These are phyloP conservation scores for Hylyphantes graminicola DNA, from an alignment of 1,140 invertebrate genomes.

Conservation along the genomic window DNA sequence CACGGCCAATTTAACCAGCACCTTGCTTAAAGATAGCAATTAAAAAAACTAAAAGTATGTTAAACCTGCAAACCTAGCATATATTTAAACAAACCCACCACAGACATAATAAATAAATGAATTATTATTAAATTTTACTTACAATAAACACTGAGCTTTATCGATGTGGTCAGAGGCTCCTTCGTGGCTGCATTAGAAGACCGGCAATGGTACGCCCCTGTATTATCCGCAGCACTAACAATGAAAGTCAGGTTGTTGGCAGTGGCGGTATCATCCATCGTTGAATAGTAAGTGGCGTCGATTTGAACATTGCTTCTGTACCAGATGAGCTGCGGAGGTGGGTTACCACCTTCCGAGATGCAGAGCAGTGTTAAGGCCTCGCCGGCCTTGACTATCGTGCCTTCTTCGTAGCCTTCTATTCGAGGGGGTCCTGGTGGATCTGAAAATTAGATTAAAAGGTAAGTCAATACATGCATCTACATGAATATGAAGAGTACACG, in stretches of 20 bases:
- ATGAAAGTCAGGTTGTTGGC: slow-evolving; percentile 87
- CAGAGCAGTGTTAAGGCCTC: slow-evolving; percentile 88
- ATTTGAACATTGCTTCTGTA: slow-evolving; percentile 64
- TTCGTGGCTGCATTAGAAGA: slow-evolving; percentile 90
- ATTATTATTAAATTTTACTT: slow-evolving; percentile 73
- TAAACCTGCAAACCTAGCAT: not conserved
- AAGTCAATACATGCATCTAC: not conserved
- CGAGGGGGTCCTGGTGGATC: slow-evolving; percentile 91
- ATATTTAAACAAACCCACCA: not conserved
- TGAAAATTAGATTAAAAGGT: slow-evolving; percentile 69
- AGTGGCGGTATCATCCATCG: slow-evolving; percentile 66
- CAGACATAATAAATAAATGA: not conserved
- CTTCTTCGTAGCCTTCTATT: slow-evolving; percentile 87
- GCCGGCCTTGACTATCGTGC: slow-evolving; percentile 83
- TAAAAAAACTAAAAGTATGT: not conserved
- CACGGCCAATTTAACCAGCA: too few relatives aligned
- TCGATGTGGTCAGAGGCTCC: slow-evolving; percentile 81
- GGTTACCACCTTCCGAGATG: slow-evolving; percentile 92
- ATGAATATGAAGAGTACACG: too few relatives aligned
- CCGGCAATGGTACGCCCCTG: slow-evolving; percentile 90
- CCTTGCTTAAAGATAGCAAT: not conserved
- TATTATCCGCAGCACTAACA: slow-evolving; percentile 90
- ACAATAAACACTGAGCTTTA: slow-evolving; percentile 91
- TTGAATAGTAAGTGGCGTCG: slow-evolving; percentile 74
- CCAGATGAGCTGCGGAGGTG: slow-evolving; percentile 68